phyloP scores from a whole-genome alignment of 2,113 vertebrate species.

The Columba janthina region DNA sequence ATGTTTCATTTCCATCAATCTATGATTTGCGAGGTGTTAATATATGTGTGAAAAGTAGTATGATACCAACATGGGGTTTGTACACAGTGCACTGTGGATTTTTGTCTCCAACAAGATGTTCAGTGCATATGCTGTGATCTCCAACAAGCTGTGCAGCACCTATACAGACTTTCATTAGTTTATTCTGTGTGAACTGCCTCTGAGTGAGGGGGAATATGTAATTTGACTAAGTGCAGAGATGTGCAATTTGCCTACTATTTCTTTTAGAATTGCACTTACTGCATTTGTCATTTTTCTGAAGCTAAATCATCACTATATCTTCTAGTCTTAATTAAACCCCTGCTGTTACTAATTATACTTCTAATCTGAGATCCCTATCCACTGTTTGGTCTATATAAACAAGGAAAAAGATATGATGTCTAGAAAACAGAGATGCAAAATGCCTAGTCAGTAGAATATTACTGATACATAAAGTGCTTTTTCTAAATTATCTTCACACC shows the following conservation, averaged over 20 bases:
- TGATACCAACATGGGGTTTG: not conserved
- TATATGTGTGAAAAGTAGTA: not conserved
- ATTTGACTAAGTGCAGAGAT: not conserved
- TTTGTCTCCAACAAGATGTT: not conserved
- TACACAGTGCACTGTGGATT: not conserved
- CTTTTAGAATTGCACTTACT: not conserved
- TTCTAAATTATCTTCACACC: not conserved
- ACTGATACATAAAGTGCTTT: fast-evolving
- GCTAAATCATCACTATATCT: not conserved
- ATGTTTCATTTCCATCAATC: no score
- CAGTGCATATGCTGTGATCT: fast-evolving
- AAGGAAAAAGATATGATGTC: not conserved
- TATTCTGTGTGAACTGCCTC: not conserved
- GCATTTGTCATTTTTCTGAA: not conserved
- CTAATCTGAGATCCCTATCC: not conserved
- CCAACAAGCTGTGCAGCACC: not conserved
- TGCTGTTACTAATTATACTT: not conserved
- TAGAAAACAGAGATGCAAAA: not conserved
- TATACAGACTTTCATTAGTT: not conserved
- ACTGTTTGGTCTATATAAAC: not conserved
- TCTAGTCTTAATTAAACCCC: not conserved
- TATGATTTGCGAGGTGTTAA: not conserved
- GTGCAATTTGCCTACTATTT: not conserved
- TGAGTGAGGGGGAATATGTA: not conserved
- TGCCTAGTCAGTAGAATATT: not conserved